A percentile compares a stretch with the other conserved stretches of the same genome.
These are phyloP conservation scores for Plusia festucae DNA, from an alignment of 2,888 invertebrate genomes.

Conservation along the genomic window DNA sequence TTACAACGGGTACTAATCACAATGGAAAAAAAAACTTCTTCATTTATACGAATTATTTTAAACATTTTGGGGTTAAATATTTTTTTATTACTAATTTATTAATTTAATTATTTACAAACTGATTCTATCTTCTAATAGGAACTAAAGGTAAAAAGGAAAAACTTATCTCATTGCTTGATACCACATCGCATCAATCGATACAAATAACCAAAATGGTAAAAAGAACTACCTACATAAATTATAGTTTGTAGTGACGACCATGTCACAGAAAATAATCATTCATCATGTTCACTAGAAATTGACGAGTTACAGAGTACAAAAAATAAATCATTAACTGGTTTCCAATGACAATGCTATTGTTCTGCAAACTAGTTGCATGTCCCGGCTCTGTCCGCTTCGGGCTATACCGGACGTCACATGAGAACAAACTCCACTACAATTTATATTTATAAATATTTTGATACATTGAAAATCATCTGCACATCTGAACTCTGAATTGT, in stretches of 20 bases:
- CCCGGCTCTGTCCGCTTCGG: constrained; percentile 21
- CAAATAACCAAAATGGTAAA: too few relatives aligned
- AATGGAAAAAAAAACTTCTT: too few relatives aligned
- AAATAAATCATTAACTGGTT: neutral
- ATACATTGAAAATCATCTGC: neutral
- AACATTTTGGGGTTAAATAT: too few relatives aligned
- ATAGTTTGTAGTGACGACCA: too few relatives aligned
- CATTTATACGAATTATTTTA: too few relatives aligned
- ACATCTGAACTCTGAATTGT: neutral
- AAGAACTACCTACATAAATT: too few relatives aligned
- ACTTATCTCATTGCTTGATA: too few relatives aligned
- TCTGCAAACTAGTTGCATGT: constrained; percentile 6
- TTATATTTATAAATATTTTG: constrained; percentile 16
- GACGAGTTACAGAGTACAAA: neutral
- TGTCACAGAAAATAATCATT: neutral
- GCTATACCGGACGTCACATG: constrained; percentile 4
- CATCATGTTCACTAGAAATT: neutral
- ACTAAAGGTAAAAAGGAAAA: too few relatives aligned
- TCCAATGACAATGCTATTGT: neutral
- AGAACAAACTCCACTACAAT: neutral
- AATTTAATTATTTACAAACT: too few relatives aligned
- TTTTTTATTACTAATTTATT: too few relatives aligned
- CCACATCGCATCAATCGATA: too few relatives aligned
- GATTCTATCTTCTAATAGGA: too few relatives aligned
- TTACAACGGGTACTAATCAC: neutral